Conservation (phyloP, 2,113 vertebrate species). For the Crocuta crocuta region DNA sequence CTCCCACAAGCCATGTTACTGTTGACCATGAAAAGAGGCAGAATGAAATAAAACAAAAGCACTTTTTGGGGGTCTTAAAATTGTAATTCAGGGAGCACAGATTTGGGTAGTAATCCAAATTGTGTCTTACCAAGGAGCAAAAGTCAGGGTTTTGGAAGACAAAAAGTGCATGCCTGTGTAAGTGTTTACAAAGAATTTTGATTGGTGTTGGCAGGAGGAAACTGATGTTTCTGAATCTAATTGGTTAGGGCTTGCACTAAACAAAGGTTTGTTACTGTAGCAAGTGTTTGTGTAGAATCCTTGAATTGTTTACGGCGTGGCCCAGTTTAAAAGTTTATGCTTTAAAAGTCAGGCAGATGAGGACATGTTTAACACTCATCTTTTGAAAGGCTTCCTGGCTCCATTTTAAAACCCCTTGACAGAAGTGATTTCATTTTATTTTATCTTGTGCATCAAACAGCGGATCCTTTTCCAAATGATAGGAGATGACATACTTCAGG, state of each 20-base stretch:
- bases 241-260: not conserved
- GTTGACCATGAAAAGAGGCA: not conserved
- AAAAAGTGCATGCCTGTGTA: not conserved
- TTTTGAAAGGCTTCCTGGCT: not conserved
- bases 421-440: not conserved
- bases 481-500: not conserved
- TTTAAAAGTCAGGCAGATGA: not conserved
- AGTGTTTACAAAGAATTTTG: not conserved
- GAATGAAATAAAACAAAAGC: not conserved
- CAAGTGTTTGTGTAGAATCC: not conserved
- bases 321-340: not conserved
- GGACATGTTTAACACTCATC: not conserved
- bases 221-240: not conserved
- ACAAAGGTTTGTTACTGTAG: not conserved
- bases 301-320: not conserved
- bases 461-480: not conserved
- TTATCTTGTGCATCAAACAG: not conserved
- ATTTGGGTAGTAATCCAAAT: not conserved
- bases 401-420: not conserved
- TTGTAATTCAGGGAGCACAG: not conserved
- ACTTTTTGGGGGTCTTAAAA: not conserved
- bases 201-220: not conserved
- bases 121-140: not conserved
- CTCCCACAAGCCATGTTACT: not conserved
- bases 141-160: not conserved